Percentiles rank a stretch among this genome's conserved stretches.
Conservation (phyloP, 2,888 invertebrate species). For the Patella depressa region DNA sequence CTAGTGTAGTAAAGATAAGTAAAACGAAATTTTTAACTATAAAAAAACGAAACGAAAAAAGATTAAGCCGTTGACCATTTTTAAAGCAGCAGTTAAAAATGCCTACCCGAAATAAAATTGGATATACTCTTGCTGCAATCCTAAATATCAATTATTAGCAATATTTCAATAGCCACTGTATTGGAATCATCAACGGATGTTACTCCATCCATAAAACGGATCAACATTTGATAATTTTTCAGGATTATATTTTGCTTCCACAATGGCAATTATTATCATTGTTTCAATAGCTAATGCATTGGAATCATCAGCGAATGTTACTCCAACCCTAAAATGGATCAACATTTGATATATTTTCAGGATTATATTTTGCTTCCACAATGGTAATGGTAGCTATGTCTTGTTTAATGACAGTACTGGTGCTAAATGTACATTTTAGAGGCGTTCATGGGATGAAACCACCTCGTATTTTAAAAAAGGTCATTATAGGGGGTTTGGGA, state of each 20-base stretch:
- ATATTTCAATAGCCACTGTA: no score
- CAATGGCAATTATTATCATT: slow-evolving; percentile 29
- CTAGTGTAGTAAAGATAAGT: no score
- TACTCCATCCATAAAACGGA: background rate
- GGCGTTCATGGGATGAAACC: slow-evolving; percentile 24
- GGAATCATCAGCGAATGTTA: background rate
- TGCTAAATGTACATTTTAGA: slow-evolving; percentile 41
- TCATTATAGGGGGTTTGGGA: slow-evolving; percentile 16
- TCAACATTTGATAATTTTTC: slow-evolving; percentile 21
- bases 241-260: slow-evolving; percentile 40
- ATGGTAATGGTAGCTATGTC: slow-evolving; percentile 41
- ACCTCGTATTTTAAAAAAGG: background rate
- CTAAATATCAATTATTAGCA: no score
- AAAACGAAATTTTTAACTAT: no score
- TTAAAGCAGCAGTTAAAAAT: no score
- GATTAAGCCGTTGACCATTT: no score
- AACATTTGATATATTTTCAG: slow-evolving; percentile 29
- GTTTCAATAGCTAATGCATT: no score
- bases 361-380: slow-evolving; percentile 38
- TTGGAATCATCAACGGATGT: background rate
- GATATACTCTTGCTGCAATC: no score
- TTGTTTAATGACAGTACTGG: slow-evolving; percentile 39
- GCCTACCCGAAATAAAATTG: no score
- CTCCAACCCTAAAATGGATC: background rate
- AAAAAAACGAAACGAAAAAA: no score